Conservation (phyloP, 2,888 invertebrate genomes). For the Catocala sponsa region DNA sequence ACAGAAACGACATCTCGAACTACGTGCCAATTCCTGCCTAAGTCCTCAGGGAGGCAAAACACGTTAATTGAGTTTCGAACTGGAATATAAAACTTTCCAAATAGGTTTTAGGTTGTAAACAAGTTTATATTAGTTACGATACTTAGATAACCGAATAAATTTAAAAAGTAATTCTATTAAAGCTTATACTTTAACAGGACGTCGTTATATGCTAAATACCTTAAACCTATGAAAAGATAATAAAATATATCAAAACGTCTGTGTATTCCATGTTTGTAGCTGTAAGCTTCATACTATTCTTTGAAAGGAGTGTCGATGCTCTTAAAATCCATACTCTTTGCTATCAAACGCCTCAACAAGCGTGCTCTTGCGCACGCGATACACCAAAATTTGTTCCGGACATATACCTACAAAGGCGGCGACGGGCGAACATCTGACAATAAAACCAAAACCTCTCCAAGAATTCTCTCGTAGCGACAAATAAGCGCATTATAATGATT, state of each 20-base stretch:
- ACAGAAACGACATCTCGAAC: slow-evolving; percentile 53
- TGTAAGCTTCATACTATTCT: neutral
- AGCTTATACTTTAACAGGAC: neutral
- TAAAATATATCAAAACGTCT: no score
- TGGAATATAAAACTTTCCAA: slow-evolving; percentile 36
- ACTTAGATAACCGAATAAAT: slow-evolving; percentile 16
- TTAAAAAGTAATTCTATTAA: slow-evolving; percentile 4
- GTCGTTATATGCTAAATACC: no score
- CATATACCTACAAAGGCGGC: slow-evolving; percentile 63
- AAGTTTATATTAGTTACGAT: slow-evolving; percentile 39
- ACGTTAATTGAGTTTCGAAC: slow-evolving; percentile 38
- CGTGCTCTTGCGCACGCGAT: slow-evolving; percentile 77
- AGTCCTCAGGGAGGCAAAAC: slow-evolving; percentile 43
- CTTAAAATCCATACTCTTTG: slow-evolving; percentile 51
- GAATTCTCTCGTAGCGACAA: slow-evolving; percentile 73
- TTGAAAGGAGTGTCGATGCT: slow-evolving; percentile 19
- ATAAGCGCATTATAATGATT: slow-evolving; percentile 83
- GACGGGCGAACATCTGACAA: slow-evolving; percentile 63
- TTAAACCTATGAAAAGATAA: no score
- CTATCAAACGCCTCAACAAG: slow-evolving; percentile 56
- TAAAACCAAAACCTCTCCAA: slow-evolving; percentile 64
- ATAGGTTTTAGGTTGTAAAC: slow-evolving; percentile 27
- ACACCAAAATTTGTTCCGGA: slow-evolving; percentile 81
- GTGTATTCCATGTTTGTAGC: neutral
- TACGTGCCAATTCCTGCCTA: slow-evolving; percentile 41